phyloP scores from a whole-genome alignment of 2,797 vertebrate genomes.

The Sciurus vulgaris region DNA sequence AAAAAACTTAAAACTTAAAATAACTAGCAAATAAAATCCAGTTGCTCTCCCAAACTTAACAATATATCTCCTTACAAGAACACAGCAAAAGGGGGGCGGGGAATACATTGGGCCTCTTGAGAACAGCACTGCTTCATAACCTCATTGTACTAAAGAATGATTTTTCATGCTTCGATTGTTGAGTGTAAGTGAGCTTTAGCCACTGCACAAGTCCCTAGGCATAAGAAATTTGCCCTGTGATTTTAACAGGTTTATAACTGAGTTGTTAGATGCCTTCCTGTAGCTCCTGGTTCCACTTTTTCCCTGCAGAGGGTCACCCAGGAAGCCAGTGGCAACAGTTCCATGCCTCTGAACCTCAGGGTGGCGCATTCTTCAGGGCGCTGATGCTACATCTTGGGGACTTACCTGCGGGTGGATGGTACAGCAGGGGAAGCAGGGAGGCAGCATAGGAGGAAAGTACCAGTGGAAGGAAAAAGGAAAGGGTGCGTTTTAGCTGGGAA shows the following conservation, averaged over 20 bases:
- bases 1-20: background rate
- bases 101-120: too few species aligned
- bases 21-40: background rate
- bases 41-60: background rate
- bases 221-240: background rate
- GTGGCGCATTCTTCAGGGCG: too few species aligned
- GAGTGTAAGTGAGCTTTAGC: background rate
- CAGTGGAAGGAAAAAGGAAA: background rate
- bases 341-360: too few species aligned
- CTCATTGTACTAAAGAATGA: background rate
- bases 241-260: background rate
- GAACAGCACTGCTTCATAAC: too few species aligned
- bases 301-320: too few species aligned
- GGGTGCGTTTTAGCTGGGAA: too few species aligned
- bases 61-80: background rate
- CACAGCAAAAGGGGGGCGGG: background rate
- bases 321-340: too few species aligned
- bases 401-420: too few species aligned
- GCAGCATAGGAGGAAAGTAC: too few species aligned
- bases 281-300: too few species aligned
- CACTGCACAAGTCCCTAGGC: background rate
- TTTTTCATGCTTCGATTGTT: background rate
- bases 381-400: too few species aligned
- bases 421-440: too few species aligned
- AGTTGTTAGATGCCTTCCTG: background rate